Evolutionary conservation across 2,888 invertebrate species (phyloP).

Genomic region (Entomobrya proxima): DNA sequence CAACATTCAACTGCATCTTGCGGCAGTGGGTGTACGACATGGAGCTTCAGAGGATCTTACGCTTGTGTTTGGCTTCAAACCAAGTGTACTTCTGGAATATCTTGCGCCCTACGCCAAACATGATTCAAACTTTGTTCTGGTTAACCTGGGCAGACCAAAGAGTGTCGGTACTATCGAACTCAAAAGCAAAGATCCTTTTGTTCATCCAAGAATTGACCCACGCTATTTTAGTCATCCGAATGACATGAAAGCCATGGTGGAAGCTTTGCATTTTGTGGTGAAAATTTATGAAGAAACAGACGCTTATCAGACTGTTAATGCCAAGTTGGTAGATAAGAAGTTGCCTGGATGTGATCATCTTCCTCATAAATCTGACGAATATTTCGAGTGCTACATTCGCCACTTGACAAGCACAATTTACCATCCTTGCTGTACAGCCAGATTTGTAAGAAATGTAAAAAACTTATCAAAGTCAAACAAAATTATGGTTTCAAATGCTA

Average conservation of each 20-base stretch:
- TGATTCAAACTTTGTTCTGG: conserved; percentile 39
- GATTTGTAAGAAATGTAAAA: conserved; percentile 42
- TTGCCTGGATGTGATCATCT: conserved; percentile 20
- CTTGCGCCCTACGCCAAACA: not conserved
- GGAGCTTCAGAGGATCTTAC: conserved; percentile 34
- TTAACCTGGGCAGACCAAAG: conserved; percentile 46
- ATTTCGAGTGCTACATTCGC: conserved; percentile 48
- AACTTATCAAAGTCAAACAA: not conserved
- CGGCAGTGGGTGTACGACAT: conserved; percentile 4
- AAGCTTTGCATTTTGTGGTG: conserved; percentile 26
- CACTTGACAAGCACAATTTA: conserved; percentile 37
- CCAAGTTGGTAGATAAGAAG: conserved; percentile 2
- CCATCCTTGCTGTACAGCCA: conserved; percentile 40
- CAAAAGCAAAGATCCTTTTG: conserved; percentile 30
- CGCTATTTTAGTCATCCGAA: conserved; percentile 46
- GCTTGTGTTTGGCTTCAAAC: not conserved
- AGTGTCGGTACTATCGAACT: conserved; percentile 12
- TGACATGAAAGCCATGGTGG: conserved; percentile 48
- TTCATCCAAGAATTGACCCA: conserved; percentile 51
- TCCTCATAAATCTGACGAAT: conserved; percentile 22
- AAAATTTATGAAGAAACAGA: conserved; percentile 32
- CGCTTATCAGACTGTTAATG: conserved; percentile 1
- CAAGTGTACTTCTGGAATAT: not conserved
- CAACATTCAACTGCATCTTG: conserved; percentile 34
- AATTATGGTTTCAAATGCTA: not conserved